Conservation (phyloP, 1,140 invertebrate genomes). For the Periplaneta americana region DNA sequence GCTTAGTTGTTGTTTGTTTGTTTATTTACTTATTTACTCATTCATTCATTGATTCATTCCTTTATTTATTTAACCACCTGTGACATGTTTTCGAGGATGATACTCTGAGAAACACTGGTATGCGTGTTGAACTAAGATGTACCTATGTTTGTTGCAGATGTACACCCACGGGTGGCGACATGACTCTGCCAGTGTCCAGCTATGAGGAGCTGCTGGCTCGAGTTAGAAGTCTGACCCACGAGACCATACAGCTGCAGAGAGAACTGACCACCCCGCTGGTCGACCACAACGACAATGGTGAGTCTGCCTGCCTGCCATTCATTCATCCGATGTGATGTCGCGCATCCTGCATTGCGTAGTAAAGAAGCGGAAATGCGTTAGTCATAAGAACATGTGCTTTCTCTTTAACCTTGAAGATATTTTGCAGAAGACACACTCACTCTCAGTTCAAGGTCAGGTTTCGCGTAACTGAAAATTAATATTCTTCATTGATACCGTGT, state of each 20-base stretch:
- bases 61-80: too few species aligned
- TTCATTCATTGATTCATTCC: too few species aligned
- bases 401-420: too few species aligned
- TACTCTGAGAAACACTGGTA: neutral
- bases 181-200: slow-evolving; percentile 47
- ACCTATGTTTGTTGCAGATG: slow-evolving; percentile 15
- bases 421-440: too few species aligned
- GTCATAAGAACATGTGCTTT: neutral
- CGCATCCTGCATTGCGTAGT: neutral
- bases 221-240: slow-evolving; percentile 45
- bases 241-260: slow-evolving; percentile 39
- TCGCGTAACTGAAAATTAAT: too few species aligned
- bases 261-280: slow-evolving; percentile 37
- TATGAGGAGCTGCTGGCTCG: slow-evolving; percentile 47
- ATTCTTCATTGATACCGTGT: too few species aligned
- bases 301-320: neutral
- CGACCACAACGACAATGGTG: slow-evolving; percentile 21
- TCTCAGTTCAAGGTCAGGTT: too few species aligned
- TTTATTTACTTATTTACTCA: too few species aligned
- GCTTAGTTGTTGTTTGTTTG: too few species aligned
- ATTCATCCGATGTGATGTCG: neutral
- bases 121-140: neutral
- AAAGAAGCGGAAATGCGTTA: neutral
- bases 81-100: too few species aligned
- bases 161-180: slow-evolving; percentile 23